These are phyloP conservation scores for Drosophila eugracilis DNA, from an alignment of 1,140 invertebrate genomes.

Conservation along the genomic window DNA sequence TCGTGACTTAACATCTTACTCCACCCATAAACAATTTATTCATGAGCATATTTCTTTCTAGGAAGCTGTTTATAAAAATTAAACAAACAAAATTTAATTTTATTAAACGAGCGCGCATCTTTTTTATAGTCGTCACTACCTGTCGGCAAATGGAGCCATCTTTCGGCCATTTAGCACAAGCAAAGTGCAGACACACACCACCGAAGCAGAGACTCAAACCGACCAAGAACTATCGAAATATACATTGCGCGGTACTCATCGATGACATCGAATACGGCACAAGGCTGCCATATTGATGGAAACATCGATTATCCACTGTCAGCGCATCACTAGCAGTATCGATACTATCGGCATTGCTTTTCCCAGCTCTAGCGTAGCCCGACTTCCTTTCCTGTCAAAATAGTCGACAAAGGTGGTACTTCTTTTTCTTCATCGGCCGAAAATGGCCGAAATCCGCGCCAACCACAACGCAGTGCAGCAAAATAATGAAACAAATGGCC, in stretches of 20 bases:
- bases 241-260: too few relatives aligned
- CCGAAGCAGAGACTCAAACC: not conserved
- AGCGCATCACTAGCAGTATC: too few relatives aligned
- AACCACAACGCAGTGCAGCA: constrained; percentile 36
- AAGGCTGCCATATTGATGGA: too few relatives aligned
- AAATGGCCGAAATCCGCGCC: constrained; percentile 49
- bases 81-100: too few relatives aligned
- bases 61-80: too few relatives aligned
- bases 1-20: not conserved
- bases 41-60: not conserved
- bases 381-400: constrained; percentile 84
- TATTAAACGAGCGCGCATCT: too few relatives aligned
- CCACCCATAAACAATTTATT: not conserved
- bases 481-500: constrained; percentile 40
- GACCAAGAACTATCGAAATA: not conserved
- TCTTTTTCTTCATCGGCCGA: constrained; percentile 37
- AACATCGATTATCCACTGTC: too few relatives aligned
- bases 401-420: constrained; percentile 83
- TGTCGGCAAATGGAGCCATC: not conserved
- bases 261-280: too few relatives aligned
- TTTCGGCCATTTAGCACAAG: not conserved
- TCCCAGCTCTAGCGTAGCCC: constrained; percentile 28
- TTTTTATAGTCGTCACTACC: not conserved
- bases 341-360: not conserved
- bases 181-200: not conserved